Conservation (phyloP, 2,797 vertebrate species). For the Merluccius polli region DNA sequence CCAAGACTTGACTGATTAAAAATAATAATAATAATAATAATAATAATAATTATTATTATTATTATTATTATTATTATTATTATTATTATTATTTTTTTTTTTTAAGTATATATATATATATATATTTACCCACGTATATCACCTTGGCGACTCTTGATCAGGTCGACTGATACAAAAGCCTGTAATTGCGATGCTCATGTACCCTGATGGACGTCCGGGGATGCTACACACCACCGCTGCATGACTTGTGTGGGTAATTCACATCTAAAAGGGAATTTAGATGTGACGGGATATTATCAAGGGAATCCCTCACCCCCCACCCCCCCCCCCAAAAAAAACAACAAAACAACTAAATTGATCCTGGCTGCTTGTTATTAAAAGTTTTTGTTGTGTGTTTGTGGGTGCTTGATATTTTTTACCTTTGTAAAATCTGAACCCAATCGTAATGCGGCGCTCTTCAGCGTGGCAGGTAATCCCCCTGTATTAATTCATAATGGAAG, state of each 20-base stretch:
- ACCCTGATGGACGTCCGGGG: background rate
- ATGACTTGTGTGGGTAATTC: background rate
- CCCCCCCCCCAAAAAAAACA: background rate
- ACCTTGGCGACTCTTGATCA: background rate
- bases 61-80: too few relatives aligned
- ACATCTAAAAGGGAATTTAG: background rate
- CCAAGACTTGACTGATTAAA: background rate
- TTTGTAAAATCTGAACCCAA: background rate
- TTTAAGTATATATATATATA: background rate
- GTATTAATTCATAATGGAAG: constrained; percentile 32
- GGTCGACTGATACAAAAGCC: background rate
- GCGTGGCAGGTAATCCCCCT: background rate
- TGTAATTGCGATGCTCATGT: background rate
- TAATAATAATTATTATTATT: too few relatives aligned
- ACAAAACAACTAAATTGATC: constrained; percentile 6
- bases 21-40: background rate
- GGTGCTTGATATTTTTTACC: background rate
- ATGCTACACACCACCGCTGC: background rate
- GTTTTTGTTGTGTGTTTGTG: background rate
- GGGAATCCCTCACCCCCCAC: background rate
- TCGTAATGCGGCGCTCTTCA: background rate
- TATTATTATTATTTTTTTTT: too few relatives aligned
- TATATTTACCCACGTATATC: background rate
- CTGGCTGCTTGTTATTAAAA: constrained; percentile 7
- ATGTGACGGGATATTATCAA: background rate